These are phyloP conservation scores for Aporophyla lueneburgensis DNA, from an alignment of 2,888 invertebrate species.

Conservation along the genomic window DNA sequence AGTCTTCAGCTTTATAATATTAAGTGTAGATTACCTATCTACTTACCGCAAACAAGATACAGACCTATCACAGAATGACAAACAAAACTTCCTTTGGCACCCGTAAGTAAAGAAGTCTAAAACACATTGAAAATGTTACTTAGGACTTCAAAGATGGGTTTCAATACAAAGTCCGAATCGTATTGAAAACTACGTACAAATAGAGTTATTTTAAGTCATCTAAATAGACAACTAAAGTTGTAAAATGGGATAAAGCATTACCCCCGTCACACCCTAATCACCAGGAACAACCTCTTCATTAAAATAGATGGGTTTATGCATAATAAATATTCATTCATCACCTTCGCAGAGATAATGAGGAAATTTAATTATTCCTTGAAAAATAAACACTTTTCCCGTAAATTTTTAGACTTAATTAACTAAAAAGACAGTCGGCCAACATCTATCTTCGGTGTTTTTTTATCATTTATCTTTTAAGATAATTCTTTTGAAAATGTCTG, in stretches of 20 bases:
- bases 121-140: neutral
- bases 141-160: neutral
- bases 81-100: neutral
- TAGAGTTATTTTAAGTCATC: constrained; percentile 4
- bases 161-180: neutral
- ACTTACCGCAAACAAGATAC: no score
- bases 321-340: constrained; percentile 59
- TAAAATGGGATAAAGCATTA: constrained; percentile 29
- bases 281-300: constrained; percentile 31
- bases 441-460: constrained; percentile 61
- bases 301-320: constrained; percentile 45
- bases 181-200: neutral
- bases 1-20: no score
- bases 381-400: constrained; percentile 54
- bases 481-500: constrained; percentile 24
- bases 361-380: constrained; percentile 59
- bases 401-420: constrained; percentile 66
- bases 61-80: neutral
- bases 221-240: constrained; percentile 13
- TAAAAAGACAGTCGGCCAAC: constrained; percentile 50
- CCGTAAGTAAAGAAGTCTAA: neutral
- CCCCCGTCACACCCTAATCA: constrained; percentile 32
- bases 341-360: constrained; percentile 55
- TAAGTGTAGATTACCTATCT: no score
- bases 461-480: constrained; percentile 46